Percentiles rank a stretch among this genome's conserved stretches.
Evolutionary conservation across 2,888 invertebrate species (phyloP).

Genomic region (Loripinus fragilis): DNA sequence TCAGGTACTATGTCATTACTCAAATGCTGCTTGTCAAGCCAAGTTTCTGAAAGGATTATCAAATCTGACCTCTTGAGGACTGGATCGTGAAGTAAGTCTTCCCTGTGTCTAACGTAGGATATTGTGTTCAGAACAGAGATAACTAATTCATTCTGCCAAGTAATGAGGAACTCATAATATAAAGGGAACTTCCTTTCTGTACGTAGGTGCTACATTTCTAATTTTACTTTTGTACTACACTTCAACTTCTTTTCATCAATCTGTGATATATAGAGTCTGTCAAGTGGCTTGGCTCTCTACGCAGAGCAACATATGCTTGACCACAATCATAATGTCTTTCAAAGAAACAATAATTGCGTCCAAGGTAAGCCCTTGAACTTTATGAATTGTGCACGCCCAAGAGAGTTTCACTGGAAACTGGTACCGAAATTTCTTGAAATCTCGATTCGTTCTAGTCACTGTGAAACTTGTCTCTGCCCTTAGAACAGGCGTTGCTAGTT

Average conservation of each 20-base stretch:
- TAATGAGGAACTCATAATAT: no score
- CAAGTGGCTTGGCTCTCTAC: no score
- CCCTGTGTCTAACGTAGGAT: not conserved
- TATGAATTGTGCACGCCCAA: conserved; percentile 44
- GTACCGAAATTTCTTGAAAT: conserved; percentile 29
- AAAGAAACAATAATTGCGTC: conserved; percentile 22
- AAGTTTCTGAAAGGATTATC: conserved; percentile 9
- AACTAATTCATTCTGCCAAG: no score
- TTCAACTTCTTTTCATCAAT: no score
- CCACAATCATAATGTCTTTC: no score
- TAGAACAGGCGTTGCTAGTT: conserved; percentile 39
- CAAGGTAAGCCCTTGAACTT: conserved; percentile 45
- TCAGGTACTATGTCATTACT: not conserved
- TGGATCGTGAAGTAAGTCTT: not conserved
- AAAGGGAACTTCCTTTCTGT: no score
- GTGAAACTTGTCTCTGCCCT: conserved; percentile 24
- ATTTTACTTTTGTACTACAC: no score
- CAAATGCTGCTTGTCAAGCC: not conserved
- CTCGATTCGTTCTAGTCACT: conserved; percentile 24
- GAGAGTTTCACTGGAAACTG: conserved; percentile 44
- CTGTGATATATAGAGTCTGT: no score
- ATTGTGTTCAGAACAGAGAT: conserved; percentile 2
- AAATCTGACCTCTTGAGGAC: not conserved
- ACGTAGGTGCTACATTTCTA: no score
- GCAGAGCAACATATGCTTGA: no score